Base-by-base conservation (phyloP, 2,113 vertebrate species). In the Carassius auratus region DNA sequence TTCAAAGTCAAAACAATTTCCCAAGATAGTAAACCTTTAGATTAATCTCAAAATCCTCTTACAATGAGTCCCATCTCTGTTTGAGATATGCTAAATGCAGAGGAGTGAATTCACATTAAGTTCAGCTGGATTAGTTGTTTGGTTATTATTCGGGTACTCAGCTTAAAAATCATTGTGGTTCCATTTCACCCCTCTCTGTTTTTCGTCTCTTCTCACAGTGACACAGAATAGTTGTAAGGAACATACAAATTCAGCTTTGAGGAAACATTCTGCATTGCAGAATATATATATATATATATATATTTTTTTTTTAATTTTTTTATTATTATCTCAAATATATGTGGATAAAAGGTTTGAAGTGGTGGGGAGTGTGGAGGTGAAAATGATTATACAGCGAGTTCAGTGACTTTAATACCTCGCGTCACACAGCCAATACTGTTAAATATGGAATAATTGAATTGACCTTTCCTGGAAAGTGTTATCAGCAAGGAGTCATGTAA, bases 171-270 rank as follows among this genome's bases (percentile, higher is more conserved):
- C 8, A 33, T 33, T 57, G 50, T 57, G 75, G 15, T 57, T 77
- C 26, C 8, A 57, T 57, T 33, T 77, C 4, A 57, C 0, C 2
- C 14, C n/a, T 50, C 8, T 68, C 5, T 19, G 0, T 17, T 68
- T 74, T 33, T 84, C 79, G 62, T 61, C 50, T 59, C 17, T 59
- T 59, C 45, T 87, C 15, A 80, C 61, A 62, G 50, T 62, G 38
- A 55, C 15, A 74, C 66, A 4, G 8, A 36, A 61, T 23, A 19
- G 48, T 36, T 64, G 45, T 73, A 38, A 50, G 76, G 30, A 84
- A 76, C 57, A 66, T 62, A 81, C 66, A 84, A 76, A 74, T 84
- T 81, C n/a, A 68, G 15, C 3, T 23, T 50, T 42, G 45, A 33
- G 61, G n/a, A 62, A 12, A 50, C 77, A 36, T 30, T 30, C 1